Conservation (phyloP, 2,888 invertebrate species). For the Apoda limacodes region DNA sequence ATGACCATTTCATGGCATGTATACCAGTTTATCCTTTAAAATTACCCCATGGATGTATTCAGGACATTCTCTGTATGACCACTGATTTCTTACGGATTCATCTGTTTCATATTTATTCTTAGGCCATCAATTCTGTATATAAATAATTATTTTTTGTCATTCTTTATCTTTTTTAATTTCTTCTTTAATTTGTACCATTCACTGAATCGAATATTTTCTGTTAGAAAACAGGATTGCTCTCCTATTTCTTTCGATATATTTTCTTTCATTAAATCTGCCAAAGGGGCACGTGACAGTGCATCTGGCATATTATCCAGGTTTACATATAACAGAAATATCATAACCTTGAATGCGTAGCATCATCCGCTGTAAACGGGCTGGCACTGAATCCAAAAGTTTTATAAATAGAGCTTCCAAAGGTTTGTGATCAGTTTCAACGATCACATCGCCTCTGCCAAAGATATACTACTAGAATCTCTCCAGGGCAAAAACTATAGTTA, state of each 20-base stretch:
- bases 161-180: no score
- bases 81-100: conserved; percentile 2
- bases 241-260: conserved; percentile 11
- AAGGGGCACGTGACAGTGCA: conserved; percentile 20
- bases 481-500: conserved; percentile 23
- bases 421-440: conserved; percentile 25
- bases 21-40: conserved; percentile 19
- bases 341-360: conserved; percentile 22
- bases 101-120: conserved; percentile 14
- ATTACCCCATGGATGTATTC: conserved; percentile 18
- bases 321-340: conserved; percentile 19
- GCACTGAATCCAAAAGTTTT: conserved; percentile 20
- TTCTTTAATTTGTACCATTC: conserved; percentile 11
- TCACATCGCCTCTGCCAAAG: conserved; percentile 18
- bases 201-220: conserved; percentile 15
- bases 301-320: conserved; percentile 24
- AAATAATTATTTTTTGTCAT: conserved; percentile 11
- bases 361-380: conserved; percentile 24
- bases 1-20: conserved; percentile 23
- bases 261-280: conserved; percentile 14
- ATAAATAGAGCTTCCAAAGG: no score
- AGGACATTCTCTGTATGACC: conserved; percentile 14
- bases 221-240: conserved; percentile 14
- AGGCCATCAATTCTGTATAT: conserved; percentile 21
- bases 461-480: conserved; percentile 23